Percentiles rank a stretch among this genome's conserved stretches.
Conservation (phyloP, 2,113 vertebrate species). For the Mustelus asterias region DNA sequence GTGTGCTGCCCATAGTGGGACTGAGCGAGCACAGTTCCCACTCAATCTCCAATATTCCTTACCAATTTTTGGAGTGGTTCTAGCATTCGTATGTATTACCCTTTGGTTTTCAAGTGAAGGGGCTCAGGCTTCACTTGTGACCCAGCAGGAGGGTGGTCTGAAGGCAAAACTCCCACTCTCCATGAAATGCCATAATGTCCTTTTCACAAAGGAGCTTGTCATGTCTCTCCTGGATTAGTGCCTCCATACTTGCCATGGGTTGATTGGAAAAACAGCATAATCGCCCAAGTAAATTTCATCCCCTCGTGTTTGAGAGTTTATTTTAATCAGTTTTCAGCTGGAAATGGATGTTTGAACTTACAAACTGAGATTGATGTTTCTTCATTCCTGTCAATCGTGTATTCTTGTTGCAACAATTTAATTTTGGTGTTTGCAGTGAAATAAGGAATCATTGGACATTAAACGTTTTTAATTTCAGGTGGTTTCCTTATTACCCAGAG, state of each 20-base stretch:
- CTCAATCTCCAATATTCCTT: not conserved
- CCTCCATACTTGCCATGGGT: not conserved
- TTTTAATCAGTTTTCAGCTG: not conserved
- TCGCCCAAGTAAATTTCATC: not conserved
- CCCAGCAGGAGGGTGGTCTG: not conserved
- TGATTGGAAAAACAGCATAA: not conserved
- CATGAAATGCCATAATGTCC: not conserved
- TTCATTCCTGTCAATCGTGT: no score
- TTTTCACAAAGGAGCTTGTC: not conserved
- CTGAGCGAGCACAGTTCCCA: not conserved
- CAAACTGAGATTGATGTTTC: not conserved
- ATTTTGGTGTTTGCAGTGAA: not conserved
- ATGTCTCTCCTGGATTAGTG: not conserved
- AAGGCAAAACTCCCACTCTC: not conserved
- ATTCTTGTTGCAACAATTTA: not conserved
- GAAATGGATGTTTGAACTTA: not conserved
- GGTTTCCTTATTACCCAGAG: slow-evolving; percentile 63
- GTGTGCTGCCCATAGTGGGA: not conserved
- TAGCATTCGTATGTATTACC: not conserved
- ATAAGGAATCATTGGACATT: not conserved
- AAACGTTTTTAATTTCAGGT: slow-evolving; percentile 43
- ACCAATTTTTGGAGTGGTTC: not conserved
- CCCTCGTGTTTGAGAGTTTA: not conserved
- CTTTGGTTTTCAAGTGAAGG: not conserved
- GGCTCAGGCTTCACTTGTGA: not conserved